Evolutionary conservation across 2,797 vertebrate species (phyloP).

Genomic region (Enteromius radiatus): DNA sequence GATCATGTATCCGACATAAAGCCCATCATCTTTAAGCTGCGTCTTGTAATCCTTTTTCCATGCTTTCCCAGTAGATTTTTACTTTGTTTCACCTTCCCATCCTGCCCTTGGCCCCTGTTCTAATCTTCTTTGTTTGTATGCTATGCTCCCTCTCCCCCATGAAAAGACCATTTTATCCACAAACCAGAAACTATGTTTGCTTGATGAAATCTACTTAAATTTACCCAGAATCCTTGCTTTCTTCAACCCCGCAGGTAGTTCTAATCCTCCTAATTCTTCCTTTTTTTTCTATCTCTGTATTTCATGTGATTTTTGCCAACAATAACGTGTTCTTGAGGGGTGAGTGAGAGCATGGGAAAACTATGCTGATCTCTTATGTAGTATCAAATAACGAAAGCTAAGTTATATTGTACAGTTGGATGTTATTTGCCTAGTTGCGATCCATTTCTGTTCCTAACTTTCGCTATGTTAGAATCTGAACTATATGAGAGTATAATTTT

Average conservation of each 20-base stretch:
- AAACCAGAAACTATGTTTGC: slow-evolving; percentile 47
- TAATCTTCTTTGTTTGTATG: slow-evolving; percentile 49
- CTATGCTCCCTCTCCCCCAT: slow-evolving; percentile 25
- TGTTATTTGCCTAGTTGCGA: slow-evolving; percentile 22
- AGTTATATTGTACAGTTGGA: neutral
- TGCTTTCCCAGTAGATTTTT: slow-evolving; percentile 25
- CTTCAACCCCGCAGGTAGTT: slow-evolving; percentile 27
- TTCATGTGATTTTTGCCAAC: slow-evolving; percentile 15
- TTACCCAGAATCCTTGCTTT: slow-evolving; percentile 21
- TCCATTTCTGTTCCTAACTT: slow-evolving; percentile 8
- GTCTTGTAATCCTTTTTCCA: slow-evolving; percentile 30
- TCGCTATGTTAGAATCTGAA: slow-evolving; percentile 23
- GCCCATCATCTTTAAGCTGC: neutral
- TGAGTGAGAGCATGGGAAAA: slow-evolving; percentile 21
- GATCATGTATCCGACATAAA: slow-evolving; percentile 32
- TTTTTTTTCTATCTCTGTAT: slow-evolving; percentile 1
- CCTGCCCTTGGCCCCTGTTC: slow-evolving; percentile 31
- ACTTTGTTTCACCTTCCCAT: slow-evolving; percentile 49
- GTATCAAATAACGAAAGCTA: neutral
- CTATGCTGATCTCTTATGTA: neutral
- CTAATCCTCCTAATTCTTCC: slow-evolving; percentile 23
- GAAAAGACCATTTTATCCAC: slow-evolving; percentile 23
- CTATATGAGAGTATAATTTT: neutral
- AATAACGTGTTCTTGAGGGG: slow-evolving; percentile 22
- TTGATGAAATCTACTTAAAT: slow-evolving; percentile 45